These are phyloP conservation scores for Achatina immaculata DNA, from an alignment of 1,140 invertebrate species.

Conservation along the genomic window DNA sequence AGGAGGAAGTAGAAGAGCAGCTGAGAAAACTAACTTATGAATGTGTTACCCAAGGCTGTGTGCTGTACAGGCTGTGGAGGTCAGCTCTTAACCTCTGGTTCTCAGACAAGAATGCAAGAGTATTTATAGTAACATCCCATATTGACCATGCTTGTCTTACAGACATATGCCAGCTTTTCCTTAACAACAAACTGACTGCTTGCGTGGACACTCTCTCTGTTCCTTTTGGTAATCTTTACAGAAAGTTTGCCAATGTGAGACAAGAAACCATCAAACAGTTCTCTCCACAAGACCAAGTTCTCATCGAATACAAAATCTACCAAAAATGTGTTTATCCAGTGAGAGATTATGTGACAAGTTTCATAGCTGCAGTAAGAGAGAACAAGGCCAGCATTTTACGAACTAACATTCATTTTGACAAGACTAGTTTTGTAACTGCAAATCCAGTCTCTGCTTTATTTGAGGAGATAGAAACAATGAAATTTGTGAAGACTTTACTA, in stretches of 20 bases:
- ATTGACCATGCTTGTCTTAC: constrained; percentile 52
- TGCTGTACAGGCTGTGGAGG: constrained; percentile 58
- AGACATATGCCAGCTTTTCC: constrained; percentile 53
- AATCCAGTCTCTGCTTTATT: constrained; percentile 49
- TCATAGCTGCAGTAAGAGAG: constrained; percentile 54
- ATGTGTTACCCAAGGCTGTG: constrained; percentile 36
- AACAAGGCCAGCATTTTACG: constrained; percentile 49
- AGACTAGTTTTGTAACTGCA: constrained; percentile 50
- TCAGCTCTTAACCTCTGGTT: constrained; percentile 57
- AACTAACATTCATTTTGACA: constrained; percentile 59
- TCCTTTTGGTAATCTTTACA: constrained; percentile 43
- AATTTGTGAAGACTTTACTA: constrained; percentile 47
- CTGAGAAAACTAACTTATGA: constrained; percentile 39
- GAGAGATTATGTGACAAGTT: constrained; percentile 51
- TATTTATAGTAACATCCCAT: constrained; percentile 57
- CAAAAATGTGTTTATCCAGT: constrained; percentile 55
- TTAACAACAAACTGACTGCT: constrained; percentile 53
- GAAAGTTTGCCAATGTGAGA: constrained; percentile 53
- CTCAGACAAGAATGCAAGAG: constrained; percentile 44
- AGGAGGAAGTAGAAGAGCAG: constrained; percentile 29
- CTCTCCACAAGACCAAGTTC: constrained; percentile 51
- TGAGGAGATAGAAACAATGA: constrained; percentile 51
- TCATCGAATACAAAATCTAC: constrained; percentile 62
- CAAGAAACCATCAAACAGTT: constrained; percentile 46
- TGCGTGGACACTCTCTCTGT: constrained; percentile 56